Conservation (phyloP, 2,797 vertebrate genomes). For the Netta rufina region DNA sequence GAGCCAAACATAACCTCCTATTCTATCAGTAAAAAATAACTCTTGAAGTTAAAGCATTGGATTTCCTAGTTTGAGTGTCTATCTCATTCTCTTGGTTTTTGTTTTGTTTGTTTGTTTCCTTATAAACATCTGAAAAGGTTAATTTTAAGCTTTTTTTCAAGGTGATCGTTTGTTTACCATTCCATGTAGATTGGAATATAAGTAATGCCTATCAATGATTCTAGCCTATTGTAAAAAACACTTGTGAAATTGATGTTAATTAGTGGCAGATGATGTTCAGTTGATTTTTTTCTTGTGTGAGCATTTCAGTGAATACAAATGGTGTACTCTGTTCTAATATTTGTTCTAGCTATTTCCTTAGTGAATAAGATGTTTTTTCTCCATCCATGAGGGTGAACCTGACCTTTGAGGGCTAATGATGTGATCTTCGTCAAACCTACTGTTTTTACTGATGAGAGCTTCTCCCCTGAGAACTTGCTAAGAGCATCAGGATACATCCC, state of each 20-base stretch:
- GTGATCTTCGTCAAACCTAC: not conserved
- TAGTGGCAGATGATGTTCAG: not conserved
- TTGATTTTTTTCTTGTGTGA: not conserved
- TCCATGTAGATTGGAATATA: not conserved
- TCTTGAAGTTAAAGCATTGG: not conserved
- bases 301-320: rapidly evolving
- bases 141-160: not conserved
- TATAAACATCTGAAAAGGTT: not conserved
- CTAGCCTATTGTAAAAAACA: not conserved
- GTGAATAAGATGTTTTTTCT: not conserved
- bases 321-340: not conserved
- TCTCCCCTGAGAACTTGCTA: not conserved
- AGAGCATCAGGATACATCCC: not conserved
- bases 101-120: no score
- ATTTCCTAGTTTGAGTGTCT: not conserved
- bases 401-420: not conserved
- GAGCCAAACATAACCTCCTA: not conserved
- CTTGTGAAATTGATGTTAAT: not conserved
- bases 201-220: not conserved
- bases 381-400: not conserved
- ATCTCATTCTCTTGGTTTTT: not conserved
- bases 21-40: not conserved
- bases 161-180: not conserved
- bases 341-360: not conserved
- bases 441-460: not conserved